Evolutionary conservation across 2,797 vertebrate genomes (phyloP).

Genomic region (Rhinatrema bivittatum): DNA sequence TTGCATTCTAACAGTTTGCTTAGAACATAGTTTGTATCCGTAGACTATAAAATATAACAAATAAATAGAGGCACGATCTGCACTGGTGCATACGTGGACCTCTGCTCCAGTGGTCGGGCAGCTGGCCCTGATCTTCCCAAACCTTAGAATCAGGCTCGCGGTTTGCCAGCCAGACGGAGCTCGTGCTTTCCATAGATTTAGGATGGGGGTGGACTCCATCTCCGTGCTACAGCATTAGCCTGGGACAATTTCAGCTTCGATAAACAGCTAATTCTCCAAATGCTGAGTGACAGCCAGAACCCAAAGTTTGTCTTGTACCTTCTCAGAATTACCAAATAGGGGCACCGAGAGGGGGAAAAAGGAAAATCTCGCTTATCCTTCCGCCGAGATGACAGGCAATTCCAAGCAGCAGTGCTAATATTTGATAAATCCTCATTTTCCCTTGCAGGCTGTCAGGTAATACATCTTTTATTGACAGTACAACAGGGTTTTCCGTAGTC

Average conservation of each 20-base stretch:
- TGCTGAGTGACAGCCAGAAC: background rate
- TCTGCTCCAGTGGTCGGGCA: too few relatives aligned
- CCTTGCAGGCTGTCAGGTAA: slow-evolving; percentile 46
- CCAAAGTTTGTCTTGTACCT: background rate
- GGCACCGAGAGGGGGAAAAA: slow-evolving; percentile 5
- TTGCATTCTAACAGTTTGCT: too few relatives aligned
- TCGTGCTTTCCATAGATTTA: too few relatives aligned
- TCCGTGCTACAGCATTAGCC: too few relatives aligned
- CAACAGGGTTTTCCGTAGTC: slow-evolving; percentile 11
- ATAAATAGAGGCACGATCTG: too few relatives aligned
- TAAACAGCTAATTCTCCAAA: slow-evolving; percentile 17
- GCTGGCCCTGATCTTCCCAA: too few relatives aligned
- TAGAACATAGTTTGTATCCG: too few relatives aligned
- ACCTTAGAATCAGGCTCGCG: too few relatives aligned
- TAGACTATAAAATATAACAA: too few relatives aligned
- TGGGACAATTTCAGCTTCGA: slow-evolving; percentile 4
- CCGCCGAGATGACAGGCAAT: slow-evolving; percentile 34
- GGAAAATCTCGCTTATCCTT: slow-evolving; percentile 22
- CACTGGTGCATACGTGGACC: too few relatives aligned
- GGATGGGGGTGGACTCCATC: too few relatives aligned
- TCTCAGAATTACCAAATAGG: slow-evolving; percentile 37
- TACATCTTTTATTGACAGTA: slow-evolving; percentile 69
- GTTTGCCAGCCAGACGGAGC: too few relatives aligned
- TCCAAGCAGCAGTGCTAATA: slow-evolving; percentile 37
- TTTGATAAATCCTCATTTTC: slow-evolving; percentile 49